Base-by-base conservation (phyloP, 2,888 invertebrate species). In the Lissonota sp. region DNA sequence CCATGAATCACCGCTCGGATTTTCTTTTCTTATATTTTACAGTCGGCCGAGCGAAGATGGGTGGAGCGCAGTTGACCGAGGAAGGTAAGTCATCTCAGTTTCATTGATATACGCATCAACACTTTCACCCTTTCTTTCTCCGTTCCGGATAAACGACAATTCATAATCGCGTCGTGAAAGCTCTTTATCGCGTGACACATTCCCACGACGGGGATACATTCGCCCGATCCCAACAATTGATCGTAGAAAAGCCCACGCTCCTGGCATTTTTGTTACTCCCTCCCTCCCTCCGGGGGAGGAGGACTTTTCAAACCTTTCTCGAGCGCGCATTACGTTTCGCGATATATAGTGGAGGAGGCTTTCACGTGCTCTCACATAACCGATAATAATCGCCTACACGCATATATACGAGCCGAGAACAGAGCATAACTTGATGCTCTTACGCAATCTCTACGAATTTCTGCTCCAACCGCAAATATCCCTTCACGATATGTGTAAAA, bases 61-160 rank as follows among this genome's bases (percentile, higher is more conserved):
- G 92, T 66, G 93, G 93, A 55, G 92, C 92, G 37, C 93, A 93
- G 85, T 85, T 93, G 57, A 92, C 93, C 72, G 93, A 93, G 83
- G 93, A 93, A 93, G 93, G 93, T 93, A 87, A 91, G 92, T 87
- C 62, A 81, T 81, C 12, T 39, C 62, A 67, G 7, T 49, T 10
- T 58, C 16, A 40, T 26, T 44, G 10, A 7, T 10, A 44, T 51
- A 44, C 7, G 12, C 7, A 8, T 69, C 37, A 12, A 55, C 12
- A 37, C 39, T 7, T 14, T 44, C 58, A 44, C 63, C 53, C 37
- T 79, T 83, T n/a, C 26, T 26, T 26, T 79, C 69, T 66, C 73
- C 73, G 57, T 37, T 44, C 44, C 12, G 46, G 62, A 74, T 60
- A 72, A 78, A 66, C 71, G 62, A 62, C 71, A 26, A 26, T 16